A percentile compares a stretch with the other conserved stretches of the same genome.
These are phyloP conservation scores for Pyrgilauda ruficollis DNA, from an alignment of 2,113 vertebrate species.

Conservation along the genomic window DNA sequence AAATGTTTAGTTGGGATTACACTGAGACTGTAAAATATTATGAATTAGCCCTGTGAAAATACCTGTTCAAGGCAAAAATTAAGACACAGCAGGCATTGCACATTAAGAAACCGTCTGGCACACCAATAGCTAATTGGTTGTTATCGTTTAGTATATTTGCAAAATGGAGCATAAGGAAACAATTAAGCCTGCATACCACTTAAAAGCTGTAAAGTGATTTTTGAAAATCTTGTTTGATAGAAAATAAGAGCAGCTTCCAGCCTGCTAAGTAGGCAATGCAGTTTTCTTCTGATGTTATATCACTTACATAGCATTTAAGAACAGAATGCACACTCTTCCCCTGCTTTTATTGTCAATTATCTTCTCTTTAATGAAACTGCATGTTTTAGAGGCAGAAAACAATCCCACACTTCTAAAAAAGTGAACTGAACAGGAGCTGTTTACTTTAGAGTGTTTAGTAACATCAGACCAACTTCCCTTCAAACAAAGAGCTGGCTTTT, in stretches of 20 bases:
- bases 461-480: background rate
- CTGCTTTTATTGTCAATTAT: background rate
- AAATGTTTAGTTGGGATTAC: background rate
- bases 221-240: background rate
- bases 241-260: background rate
- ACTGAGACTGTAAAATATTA: background rate
- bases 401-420: background rate
- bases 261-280: background rate
- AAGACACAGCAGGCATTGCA: background rate
- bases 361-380: background rate
- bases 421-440: background rate
- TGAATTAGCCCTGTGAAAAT: background rate
- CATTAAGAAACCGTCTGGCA: background rate
- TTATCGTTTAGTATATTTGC: background rate
- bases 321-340: background rate
- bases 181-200: background rate
- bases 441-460: background rate
- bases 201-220: background rate
- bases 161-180: constrained; percentile 27
- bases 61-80: constrained; percentile 10
- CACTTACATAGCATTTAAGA: background rate
- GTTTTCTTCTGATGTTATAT: background rate
- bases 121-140: background rate
- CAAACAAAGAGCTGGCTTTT: background rate
- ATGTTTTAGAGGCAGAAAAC: background rate